phyloP scores from a whole-genome alignment of 1,140 invertebrate species.

The Scaptomyza graminum region DNA sequence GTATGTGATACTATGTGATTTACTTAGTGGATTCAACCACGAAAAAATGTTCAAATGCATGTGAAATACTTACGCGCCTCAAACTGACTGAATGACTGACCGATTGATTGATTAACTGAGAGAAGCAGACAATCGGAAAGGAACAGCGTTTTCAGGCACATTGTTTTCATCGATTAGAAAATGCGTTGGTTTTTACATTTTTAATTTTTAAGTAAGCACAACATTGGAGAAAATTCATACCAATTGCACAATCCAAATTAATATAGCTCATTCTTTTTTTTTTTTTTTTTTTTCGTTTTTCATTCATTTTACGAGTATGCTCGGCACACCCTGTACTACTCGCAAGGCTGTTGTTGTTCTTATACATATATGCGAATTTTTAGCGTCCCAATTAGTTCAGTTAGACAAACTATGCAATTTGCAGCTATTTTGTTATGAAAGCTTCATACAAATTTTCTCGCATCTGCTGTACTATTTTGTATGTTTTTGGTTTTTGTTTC shows the following conservation, averaged over 20 bases:
- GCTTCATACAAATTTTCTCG: constrained; percentile 74
- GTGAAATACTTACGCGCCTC: constrained; percentile 66
- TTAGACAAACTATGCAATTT: constrained; percentile 72
- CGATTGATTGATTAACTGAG: constrained; percentile 12
- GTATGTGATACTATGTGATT: constrained; percentile 20
- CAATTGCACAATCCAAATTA: constrained; percentile 76
- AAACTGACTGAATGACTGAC: constrained; percentile 27
- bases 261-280: constrained; percentile 21
- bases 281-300: not conserved
- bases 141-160: constrained; percentile 41
- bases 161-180: constrained; percentile 60
- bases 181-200: constrained; percentile 69
- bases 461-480: constrained; percentile 55
- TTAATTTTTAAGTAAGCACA: constrained; percentile 55
- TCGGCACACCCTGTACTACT: constrained; percentile 39
- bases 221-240: constrained; percentile 78
- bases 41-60: constrained; percentile 70
- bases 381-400: constrained; percentile 69
- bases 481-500: constrained; percentile 5
- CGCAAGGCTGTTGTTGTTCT: constrained; percentile 11
- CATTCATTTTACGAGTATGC: constrained; percentile 29
- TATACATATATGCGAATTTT: constrained; percentile 37
- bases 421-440: constrained; percentile 42
- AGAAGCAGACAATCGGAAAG: constrained; percentile 13
- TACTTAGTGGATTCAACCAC: constrained; percentile 40